Conservation (phyloP, 2,888 invertebrate species). For the Coecobrya sp. region DNA sequence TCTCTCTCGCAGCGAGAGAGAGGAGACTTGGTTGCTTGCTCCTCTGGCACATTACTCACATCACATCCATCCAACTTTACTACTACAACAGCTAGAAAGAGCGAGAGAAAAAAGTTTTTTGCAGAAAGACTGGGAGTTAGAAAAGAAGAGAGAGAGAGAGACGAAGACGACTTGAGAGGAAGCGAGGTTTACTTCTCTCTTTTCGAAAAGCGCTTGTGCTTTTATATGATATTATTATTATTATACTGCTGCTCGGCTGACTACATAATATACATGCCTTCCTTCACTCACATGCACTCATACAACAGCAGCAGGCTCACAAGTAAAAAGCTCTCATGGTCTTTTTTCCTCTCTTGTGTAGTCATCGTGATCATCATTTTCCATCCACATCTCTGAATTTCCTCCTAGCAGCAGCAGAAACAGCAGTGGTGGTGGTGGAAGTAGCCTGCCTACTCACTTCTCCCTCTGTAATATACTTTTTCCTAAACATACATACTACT, state of each 20-base stretch:
- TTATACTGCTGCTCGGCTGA: not conserved
- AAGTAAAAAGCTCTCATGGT: constrained; percentile 56
- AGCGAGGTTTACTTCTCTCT: constrained; percentile 65
- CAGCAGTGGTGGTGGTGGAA: not conserved
- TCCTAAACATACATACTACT: not conserved
- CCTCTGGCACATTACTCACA: constrained; percentile 67
- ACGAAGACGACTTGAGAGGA: constrained; percentile 70
- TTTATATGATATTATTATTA: not conserved
- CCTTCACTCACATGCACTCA: not conserved
- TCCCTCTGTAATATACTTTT: not conserved
- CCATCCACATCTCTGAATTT: constrained; percentile 49
- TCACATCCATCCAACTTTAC: constrained; percentile 69
- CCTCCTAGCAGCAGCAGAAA: constrained; percentile 43
- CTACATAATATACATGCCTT: constrained; percentile 41
- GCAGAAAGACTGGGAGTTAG: constrained; percentile 43
- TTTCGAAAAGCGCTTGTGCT: constrained; percentile 10
- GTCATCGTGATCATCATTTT: constrained; percentile 54
- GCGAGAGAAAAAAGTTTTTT: constrained; percentile 70
- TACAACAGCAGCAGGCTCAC: constrained; percentile 5
- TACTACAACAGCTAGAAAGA: constrained; percentile 8
- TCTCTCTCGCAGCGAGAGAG: constrained; percentile 31
- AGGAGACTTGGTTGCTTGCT: constrained; percentile 44
- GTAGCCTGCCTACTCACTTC: not conserved
- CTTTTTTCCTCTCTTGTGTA: constrained; percentile 9
- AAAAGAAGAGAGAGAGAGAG: constrained; percentile 29